These are phyloP conservation scores for Mandrillus leucophaeus DNA, from an alignment of 2,113 vertebrate genomes.

Conservation along the genomic window DNA sequence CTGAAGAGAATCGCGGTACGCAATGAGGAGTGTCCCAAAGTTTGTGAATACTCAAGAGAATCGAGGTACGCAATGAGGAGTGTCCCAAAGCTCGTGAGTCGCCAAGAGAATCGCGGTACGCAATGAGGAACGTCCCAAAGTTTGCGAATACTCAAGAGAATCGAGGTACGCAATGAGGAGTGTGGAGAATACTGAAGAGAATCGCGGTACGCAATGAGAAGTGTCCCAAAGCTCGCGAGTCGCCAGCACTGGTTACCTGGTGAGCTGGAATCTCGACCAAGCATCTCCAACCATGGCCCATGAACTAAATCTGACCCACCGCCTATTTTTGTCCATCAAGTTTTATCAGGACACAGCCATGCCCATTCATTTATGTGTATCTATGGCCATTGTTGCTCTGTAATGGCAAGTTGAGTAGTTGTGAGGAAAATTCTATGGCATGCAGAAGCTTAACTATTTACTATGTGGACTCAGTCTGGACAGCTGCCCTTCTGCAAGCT, in stretches of 20 bases:
- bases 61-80: no score
- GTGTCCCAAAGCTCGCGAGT: no score
- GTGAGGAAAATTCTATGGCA: neutral
- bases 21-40: no score
- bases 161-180: no score
- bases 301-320: neutral
- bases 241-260: no score
- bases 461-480: neutral
- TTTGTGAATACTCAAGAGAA: neutral
- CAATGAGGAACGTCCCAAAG: no score
- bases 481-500: neutral
- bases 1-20: no score
- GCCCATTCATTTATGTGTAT: neutral
- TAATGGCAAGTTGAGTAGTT: neutral
- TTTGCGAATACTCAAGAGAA: no score
- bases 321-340: neutral
- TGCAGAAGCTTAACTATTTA: neutral
- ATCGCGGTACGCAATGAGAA: neutral
- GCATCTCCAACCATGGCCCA: neutral
- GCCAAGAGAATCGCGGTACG: neutral
- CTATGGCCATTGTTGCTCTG: neutral
- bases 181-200: no score
- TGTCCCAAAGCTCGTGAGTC: no score
- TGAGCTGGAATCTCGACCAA: neutral
- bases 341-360: neutral